phyloP scores from a whole-genome alignment of 2,888 invertebrate genomes.

The Platycheirus rosarum region DNA sequence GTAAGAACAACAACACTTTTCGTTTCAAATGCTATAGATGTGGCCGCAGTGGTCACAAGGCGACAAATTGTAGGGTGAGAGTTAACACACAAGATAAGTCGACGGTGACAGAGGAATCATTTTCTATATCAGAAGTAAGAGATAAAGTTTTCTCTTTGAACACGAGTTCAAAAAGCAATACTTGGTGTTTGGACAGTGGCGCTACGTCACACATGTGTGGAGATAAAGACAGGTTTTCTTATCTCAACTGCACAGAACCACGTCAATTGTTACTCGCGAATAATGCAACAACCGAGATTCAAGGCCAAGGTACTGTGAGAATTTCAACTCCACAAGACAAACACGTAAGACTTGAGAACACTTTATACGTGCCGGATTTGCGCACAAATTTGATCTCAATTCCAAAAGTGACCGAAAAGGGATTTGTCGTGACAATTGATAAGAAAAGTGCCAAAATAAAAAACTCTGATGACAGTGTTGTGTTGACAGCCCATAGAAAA shows the following conservation, averaged over 20 bases:
- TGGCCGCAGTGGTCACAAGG: conserved; percentile 14
- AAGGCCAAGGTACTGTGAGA: conserved; percentile 47
- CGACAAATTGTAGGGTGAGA: not conserved
- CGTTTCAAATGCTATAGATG: conserved; percentile 12
- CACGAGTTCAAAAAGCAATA: conserved; percentile 1
- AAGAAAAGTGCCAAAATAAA: conserved; percentile 17
- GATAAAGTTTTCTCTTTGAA: conserved; percentile 12
- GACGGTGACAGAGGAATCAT: conserved; percentile 22
- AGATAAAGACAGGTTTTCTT: conserved; percentile 32
- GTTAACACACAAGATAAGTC: conserved; percentile 2
- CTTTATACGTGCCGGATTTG: conserved; percentile 61
- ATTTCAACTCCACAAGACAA: conserved; percentile 30
- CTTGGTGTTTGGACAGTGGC: conserved; percentile 52
- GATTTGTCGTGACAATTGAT: conserved; percentile 53
- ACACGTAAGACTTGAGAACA: conserved; percentile 40
- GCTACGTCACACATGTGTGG: conserved; percentile 60
- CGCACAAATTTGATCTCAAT: too few species aligned
- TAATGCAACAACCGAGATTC: conserved; percentile 43
- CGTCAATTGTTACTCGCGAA: conserved; percentile 51
- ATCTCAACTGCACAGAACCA: not conserved
- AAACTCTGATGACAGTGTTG: not conserved
- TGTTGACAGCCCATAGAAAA: not conserved
- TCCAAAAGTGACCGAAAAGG: too few species aligned
- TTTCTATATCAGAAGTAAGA: not conserved
- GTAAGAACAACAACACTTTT: conserved; percentile 9